Percentiles rank a stretch among this genome's conserved stretches.
These are phyloP conservation scores for Rallus crepitans DNA, from an alignment of 2,797 vertebrate species.

Conservation along the genomic window DNA sequence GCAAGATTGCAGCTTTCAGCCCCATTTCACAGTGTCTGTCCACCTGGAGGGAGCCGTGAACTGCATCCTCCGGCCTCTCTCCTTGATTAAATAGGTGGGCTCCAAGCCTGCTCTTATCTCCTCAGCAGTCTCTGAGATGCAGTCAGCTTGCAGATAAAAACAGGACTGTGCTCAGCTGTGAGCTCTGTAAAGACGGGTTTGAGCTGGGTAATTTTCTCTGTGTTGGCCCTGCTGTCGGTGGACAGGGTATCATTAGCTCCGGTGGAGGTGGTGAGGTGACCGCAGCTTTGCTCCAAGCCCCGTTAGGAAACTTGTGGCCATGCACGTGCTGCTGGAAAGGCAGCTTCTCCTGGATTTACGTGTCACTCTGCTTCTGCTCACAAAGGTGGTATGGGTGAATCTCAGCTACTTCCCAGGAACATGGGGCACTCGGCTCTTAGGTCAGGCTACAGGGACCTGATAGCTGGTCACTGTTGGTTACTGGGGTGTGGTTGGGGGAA, in stretches of 20 bases:
- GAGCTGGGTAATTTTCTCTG: slow-evolving; percentile 40
- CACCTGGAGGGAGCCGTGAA: background rate
- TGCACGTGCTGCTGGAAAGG: background rate
- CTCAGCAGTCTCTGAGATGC: background rate
- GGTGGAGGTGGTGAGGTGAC: background rate
- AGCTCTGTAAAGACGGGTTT: slow-evolving; percentile 30
- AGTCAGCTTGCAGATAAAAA: background rate
- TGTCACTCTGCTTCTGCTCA: background rate
- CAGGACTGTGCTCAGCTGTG: background rate
- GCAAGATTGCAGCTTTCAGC: background rate
- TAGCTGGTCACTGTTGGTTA: background rate
- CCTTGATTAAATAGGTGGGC: background rate
- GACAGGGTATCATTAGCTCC: background rate
- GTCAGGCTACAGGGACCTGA: background rate
- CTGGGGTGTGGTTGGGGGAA: background rate
- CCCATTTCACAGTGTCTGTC: background rate
- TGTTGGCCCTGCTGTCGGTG: background rate
- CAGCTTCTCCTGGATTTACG: background rate
- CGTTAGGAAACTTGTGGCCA: background rate
- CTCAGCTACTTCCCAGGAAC: background rate
- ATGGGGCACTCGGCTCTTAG: rapidly evolving
- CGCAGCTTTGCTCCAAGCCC: background rate
- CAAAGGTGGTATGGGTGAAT: background rate
- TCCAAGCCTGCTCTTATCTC: slow-evolving; percentile 1
- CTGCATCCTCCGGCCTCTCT: background rate